Evolutionary conservation across 1,140 invertebrate species (phyloP), one percentile per base, ranked within the genome.

Genomic region (Bursaphelenchus mucronatus): DNA sequence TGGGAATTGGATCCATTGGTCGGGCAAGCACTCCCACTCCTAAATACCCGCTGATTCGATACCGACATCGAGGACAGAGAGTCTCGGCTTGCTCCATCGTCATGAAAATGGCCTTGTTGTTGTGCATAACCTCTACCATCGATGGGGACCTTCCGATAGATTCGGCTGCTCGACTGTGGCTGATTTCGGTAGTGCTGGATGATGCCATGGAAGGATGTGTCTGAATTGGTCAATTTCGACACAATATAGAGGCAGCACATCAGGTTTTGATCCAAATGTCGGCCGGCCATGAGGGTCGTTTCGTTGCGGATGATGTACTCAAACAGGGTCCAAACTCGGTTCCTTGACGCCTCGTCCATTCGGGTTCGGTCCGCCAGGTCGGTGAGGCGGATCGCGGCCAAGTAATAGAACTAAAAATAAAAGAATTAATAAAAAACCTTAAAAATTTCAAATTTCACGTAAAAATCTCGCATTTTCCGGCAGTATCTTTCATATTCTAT

Each of bases 231-330:
- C 0, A 78, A 88, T 85, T 92, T 95, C 75, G 90, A 91, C 68
- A 97, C 90, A 51, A 96, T 90, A 83, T 97, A 98, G 65, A 97
- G 88, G 67, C 91, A 88, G 84, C 94, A 97, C 93, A 98, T 96
- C n/a, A 98, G 86, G 63, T 97, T 87, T 84, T 98, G 95, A 84
- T 98, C 95, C 17, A 98, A 84, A 84, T 98, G 94, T 10, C 94
- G 85, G 83, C 96, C 92, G 69, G 87, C 85, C 87, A 95, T 89
- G 7, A 96, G 82, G 63, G 89, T 86, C 0, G 88, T 89, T 72
- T 92, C 86, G 63, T 91, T 86, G 61, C 91, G 88, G 68, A 98
- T 86, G 3, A 89, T 88, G 81, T 94, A 87, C 81, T 97, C 93
- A 77, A 97, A 92, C 73, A 92, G 91, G 0, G 94, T 97, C 92